Conservation (phyloP, 2,888 invertebrate species). For the Plagodis pulveraria region DNA sequence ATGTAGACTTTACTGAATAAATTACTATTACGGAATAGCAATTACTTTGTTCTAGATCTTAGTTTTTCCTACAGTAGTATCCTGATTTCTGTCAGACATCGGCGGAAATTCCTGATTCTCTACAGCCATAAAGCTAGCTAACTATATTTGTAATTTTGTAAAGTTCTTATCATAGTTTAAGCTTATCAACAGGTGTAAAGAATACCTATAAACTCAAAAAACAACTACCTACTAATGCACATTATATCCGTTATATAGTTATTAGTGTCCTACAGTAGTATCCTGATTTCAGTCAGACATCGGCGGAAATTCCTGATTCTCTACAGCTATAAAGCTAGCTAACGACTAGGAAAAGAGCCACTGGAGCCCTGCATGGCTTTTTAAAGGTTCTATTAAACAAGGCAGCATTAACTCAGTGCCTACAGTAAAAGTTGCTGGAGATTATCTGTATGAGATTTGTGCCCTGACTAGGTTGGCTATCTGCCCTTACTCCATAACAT, state of each 20-base stretch:
- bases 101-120: conserved; percentile 18
- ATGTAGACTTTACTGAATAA: too few species aligned
- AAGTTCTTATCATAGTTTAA: too few species aligned
- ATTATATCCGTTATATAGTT: too few species aligned
- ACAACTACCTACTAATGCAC: too few species aligned
- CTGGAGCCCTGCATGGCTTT: conserved; percentile 50
- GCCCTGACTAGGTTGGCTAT: conserved; percentile 73
- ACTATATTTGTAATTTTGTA: too few species aligned
- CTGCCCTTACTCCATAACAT: conserved; percentile 16
- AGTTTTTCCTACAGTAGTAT: not conserved
- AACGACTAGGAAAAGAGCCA: conserved; percentile 35
- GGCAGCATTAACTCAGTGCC: conserved; percentile 60
- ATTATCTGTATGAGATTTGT: conserved; percentile 79
- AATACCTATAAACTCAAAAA: too few species aligned
- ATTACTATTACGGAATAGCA: too few species aligned
- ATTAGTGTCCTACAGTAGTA: too few species aligned
- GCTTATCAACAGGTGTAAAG: too few species aligned
- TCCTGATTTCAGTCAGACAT: conserved; percentile 3
- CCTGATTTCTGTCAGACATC: conserved; percentile 4
- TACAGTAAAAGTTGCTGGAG: conserved; percentile 74
- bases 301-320: conserved; percentile 19
- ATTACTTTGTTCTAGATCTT: not conserved
- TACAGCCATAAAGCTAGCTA: conserved; percentile 20
- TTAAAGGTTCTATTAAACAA: conserved; percentile 61
- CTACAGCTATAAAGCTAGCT: conserved; percentile 19